phyloP scores from a whole-genome alignment of 2,113 vertebrate genomes.

The Pollimyrus isidori region DNA sequence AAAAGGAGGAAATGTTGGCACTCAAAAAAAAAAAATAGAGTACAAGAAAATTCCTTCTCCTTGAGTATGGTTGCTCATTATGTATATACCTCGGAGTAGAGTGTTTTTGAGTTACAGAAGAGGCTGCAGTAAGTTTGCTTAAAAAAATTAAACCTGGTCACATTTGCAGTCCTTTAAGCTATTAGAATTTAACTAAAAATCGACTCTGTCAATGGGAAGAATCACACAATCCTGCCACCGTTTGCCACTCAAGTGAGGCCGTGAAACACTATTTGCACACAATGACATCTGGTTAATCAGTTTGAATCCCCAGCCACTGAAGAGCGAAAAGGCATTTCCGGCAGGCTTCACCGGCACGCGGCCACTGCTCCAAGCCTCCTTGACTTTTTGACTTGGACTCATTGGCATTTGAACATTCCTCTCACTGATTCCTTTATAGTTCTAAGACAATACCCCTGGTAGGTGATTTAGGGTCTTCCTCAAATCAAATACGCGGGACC shows the following conservation, averaged over 20 bases:
- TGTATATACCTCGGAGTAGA: constrained; percentile 46
- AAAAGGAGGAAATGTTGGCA: background rate
- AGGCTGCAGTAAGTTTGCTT: constrained; percentile 43
- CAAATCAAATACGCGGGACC: background rate
- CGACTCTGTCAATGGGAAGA: constrained; percentile 45
- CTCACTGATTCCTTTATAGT: background rate
- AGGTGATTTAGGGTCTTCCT: background rate
- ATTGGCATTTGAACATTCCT: background rate
- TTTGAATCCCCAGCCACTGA: constrained; percentile 54
- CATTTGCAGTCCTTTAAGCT: constrained; percentile 41
- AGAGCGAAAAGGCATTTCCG: constrained; percentile 44
- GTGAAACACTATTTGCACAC: constrained; percentile 52
- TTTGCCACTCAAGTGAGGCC: constrained; percentile 53
- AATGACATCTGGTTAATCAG: constrained; percentile 67
- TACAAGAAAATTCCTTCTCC: constrained; percentile 40
- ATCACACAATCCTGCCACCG: constrained; percentile 36
- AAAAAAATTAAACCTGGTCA: constrained; percentile 49
- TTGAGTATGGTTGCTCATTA: constrained; percentile 33
- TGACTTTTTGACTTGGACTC: background rate
- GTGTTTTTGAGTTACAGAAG: constrained; percentile 49
- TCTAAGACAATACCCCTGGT: background rate
- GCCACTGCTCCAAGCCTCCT: background rate
- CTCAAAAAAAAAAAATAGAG: constrained; percentile 34
- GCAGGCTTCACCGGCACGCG: background rate
- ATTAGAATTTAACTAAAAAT: background rate